Base-by-base conservation (phyloP, 1,140 invertebrate genomes). In the Brachystomella parvula region DNA sequence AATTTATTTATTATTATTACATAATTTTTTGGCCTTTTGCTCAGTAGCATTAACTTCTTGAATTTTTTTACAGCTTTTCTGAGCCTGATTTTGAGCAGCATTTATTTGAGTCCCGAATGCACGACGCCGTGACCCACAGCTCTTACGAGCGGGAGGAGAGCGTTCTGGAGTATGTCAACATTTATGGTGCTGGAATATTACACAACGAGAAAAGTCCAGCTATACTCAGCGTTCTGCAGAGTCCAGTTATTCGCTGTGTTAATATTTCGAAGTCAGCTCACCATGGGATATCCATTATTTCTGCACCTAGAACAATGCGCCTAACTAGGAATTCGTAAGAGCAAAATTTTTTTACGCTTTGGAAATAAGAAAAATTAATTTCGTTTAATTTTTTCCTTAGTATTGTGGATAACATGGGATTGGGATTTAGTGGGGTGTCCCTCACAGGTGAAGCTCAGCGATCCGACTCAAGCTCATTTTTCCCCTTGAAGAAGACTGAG, bases 181-280 rank as follows among this genome's bases (percentile, higher is more conserved):
- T 99, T 49, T 83, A 86, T 33, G 93, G 94, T n/a, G 97, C 96
- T 57, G 97, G 95, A 21, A 88, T 98, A 61, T 80, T 98, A 12
- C 97, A 99, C 75, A 94, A 92, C 75, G 92, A 98, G 79, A 95
- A 92, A 78, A 89, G 87, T 2, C 88, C 94, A 0, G 94, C 96
- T 1, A 80, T 99, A 47, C 90, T 97, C 76, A 85, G 89, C 28
- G 87, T 96, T 32, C 84, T 87, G 75, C 90, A 87, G 74, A 90
- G 89, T 71, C 94, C 95, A 0, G 80, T 79, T 24, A 86, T 98
- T 56, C 83, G 83, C 61, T 86, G 88, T 69, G 87, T 98, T 0
- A 90, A 89, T 66, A 86, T 99, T 26, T 85, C 82, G 3, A 82
- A 88, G 63, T 89, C 89, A 69, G 94, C 94, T 33, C 88, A 88